phyloP scores from a whole-genome alignment of 1,140 invertebrate species.

The Listronotus oregonensis region DNA sequence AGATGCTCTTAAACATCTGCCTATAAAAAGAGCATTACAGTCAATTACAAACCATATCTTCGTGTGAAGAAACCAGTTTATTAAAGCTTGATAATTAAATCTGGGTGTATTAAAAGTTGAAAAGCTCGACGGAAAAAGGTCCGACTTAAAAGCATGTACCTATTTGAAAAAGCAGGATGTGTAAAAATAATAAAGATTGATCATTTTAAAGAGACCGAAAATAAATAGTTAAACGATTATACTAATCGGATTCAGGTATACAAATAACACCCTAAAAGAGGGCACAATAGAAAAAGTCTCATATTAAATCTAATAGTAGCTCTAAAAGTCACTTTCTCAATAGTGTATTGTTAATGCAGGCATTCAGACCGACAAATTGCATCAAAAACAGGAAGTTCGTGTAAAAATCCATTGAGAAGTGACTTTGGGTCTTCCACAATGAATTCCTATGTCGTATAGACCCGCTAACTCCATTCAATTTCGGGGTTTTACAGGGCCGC shows the following conservation, averaged over 20 bases:
- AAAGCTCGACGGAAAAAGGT: constrained; percentile 24
- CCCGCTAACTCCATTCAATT: constrained; percentile 46
- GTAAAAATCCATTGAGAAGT: constrained; percentile 52
- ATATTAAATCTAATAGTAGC: constrained; percentile 54
- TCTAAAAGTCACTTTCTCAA: constrained; percentile 53
- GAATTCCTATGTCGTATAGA: constrained; percentile 48
- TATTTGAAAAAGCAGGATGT: constrained; percentile 40
- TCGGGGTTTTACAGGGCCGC: constrained; percentile 40
- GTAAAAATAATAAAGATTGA: constrained; percentile 45
- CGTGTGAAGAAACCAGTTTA: constrained; percentile 18
- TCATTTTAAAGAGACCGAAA: constrained; percentile 38
- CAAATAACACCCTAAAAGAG: constrained; percentile 40
- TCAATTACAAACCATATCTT: constrained; percentile 8
- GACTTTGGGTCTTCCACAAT: constrained; percentile 51
- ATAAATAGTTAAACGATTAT: constrained; percentile 46
- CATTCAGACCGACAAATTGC: constrained; percentile 55
- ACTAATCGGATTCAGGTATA: constrained; percentile 50
- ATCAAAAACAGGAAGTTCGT: constrained; percentile 56
- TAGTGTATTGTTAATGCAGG: constrained; percentile 52
- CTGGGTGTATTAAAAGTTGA: constrained; percentile 31
- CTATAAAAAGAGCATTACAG: constrained; percentile 4
- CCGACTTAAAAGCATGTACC: constrained; percentile 1
- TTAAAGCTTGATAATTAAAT: constrained; percentile 28
- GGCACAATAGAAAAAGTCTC: constrained; percentile 47
- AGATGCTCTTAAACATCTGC: neutral